These are phyloP conservation scores for Brachyrhaphis roseni DNA, from an alignment of 2,797 vertebrate genomes.

Conservation along the genomic window DNA sequence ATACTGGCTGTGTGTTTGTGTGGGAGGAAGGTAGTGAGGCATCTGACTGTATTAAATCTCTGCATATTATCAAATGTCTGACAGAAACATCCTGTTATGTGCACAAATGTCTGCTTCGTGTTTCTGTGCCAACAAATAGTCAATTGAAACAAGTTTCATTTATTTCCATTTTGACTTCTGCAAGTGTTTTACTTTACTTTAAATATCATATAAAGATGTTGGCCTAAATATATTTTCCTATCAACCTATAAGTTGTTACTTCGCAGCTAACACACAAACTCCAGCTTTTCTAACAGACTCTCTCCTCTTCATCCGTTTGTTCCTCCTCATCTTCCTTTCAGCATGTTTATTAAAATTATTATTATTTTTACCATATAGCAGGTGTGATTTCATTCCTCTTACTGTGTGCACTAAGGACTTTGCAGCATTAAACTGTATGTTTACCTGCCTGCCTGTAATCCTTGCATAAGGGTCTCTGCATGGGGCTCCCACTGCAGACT, in stretches of 20 bases:
- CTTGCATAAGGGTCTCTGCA: conserved; percentile 2
- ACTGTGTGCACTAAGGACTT: conserved; percentile 6
- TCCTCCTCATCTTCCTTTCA: not conserved
- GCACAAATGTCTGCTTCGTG: not conserved
- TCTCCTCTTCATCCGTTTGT: no score
- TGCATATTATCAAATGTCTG: conserved; percentile 21
- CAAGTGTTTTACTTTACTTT: not conserved
- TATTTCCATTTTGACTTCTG: not conserved
- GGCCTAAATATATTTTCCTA: no score
- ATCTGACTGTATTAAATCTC: conserved; percentile 33
- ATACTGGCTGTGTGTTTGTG: conserved; percentile 23
- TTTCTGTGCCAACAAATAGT: not conserved
- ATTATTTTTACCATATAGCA: conserved; percentile 9
- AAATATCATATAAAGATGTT: not conserved
- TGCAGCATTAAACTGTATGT: not conserved
- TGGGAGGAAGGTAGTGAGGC: conserved; percentile 36
- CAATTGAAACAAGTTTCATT: not conserved
- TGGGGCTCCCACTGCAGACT: conserved; percentile 16
- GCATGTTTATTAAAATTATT: conserved; percentile 17
- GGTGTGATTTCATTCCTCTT: not conserved
- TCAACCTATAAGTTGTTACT: no score
- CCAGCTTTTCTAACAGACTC: no score
- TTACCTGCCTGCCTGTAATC: conserved; percentile 13
- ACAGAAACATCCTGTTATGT: not conserved
- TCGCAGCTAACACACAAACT: no score